Percentiles rank a stretch among this genome's conserved stretches.
These are phyloP conservation scores for Stenolophus ochropezus DNA, from an alignment of 2,888 invertebrate genomes.

Conservation along the genomic window DNA sequence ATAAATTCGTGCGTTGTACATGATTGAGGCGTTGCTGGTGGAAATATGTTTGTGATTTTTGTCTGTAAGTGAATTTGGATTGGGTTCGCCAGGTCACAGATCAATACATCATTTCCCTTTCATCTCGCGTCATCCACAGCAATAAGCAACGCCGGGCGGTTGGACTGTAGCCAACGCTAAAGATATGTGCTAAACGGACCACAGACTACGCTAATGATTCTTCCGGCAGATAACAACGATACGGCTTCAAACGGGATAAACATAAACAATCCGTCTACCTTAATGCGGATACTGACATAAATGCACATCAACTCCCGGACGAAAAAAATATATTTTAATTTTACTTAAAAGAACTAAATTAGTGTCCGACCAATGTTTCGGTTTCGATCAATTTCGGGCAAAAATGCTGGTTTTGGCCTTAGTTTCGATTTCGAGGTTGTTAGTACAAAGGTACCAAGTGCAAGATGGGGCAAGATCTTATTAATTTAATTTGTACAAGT, in stretches of 20 bases:
- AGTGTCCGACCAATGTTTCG: too few species aligned
- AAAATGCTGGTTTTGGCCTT: too few species aligned
- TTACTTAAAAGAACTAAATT: too few species aligned
- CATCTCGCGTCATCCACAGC: conserved; percentile 54
- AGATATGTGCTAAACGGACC: conserved; percentile 22
- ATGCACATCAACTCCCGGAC: background rate
- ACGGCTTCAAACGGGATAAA: background rate
- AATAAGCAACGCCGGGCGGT: conserved; percentile 39
- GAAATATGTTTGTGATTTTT: background rate
- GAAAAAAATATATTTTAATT: too few species aligned
- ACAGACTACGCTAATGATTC: conserved; percentile 4
- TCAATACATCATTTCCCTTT: conserved; percentile 58
- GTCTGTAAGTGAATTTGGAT: conserved; percentile 1
- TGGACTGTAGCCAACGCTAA: conserved; percentile 34
- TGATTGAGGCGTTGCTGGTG: background rate
- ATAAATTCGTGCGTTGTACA: background rate
- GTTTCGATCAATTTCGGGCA: too few species aligned
- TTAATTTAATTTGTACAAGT: too few species aligned
- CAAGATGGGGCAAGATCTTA: too few species aligned
- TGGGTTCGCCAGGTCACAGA: conserved; percentile 50
- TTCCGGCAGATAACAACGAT: conserved; percentile 23
- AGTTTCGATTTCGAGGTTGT: too few species aligned
- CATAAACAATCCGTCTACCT: background rate
- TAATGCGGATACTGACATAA: background rate
- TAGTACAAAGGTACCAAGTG: too few species aligned